Conservation (phyloP, 1,140 invertebrate species). For the Ooceraea biroi region DNA sequence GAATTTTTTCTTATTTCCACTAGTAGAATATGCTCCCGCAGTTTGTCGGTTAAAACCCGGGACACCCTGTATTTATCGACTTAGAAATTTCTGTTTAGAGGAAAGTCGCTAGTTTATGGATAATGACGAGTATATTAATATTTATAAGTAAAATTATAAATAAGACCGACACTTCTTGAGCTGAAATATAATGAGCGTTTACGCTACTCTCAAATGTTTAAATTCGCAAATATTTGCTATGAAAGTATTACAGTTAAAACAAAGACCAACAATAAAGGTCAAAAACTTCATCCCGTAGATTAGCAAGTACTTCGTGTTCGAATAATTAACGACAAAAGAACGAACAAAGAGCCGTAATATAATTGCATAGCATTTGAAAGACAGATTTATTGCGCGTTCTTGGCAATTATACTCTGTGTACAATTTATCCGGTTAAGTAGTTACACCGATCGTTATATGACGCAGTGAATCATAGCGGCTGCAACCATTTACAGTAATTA, state of each 20-base stretch:
- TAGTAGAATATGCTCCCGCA: too few species aligned
- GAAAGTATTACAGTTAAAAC: slow-evolving; percentile 14
- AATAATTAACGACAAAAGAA: slow-evolving; percentile 53
- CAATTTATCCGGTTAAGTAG: slow-evolving; percentile 46
- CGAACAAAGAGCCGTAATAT: slow-evolving; percentile 2
- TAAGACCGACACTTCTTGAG: neutral
- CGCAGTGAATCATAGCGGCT: slow-evolving; percentile 32
- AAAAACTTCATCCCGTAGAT: slow-evolving; percentile 14
- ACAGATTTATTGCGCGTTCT: slow-evolving; percentile 34
- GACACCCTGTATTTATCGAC: too few species aligned
- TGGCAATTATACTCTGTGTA: slow-evolving; percentile 36
- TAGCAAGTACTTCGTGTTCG: slow-evolving; percentile 21
- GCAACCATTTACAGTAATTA: slow-evolving; percentile 34
- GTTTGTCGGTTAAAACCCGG: too few species aligned
- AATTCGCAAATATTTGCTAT: neutral
- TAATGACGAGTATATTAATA: neutral
- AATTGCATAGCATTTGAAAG: slow-evolving; percentile 32
- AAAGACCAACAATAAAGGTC: neutral
- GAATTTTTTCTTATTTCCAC: too few species aligned
- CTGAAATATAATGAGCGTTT: neutral
- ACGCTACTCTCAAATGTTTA: neutral
- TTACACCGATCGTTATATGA: slow-evolving; percentile 31
- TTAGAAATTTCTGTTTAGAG: neutral
- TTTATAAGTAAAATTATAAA: too few species aligned
- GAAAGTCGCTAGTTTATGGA: neutral